A percentile compares a stretch with the other conserved stretches of the same genome.
phyloP scores from a whole-genome alignment of 2,113 vertebrate genomes.

The Myxocyprinus asiaticus region DNA sequence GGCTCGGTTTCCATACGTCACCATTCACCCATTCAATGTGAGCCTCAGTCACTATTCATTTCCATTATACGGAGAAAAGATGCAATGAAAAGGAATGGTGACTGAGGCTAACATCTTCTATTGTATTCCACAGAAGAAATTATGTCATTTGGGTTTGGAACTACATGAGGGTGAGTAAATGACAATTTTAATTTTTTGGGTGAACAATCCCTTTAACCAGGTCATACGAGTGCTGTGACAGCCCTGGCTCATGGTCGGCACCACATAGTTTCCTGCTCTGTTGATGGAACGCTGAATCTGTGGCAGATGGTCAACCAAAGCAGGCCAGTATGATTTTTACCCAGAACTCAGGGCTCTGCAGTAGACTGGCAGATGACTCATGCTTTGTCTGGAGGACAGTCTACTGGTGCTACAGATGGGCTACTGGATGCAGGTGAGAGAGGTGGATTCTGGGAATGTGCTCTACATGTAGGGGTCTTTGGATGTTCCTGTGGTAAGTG shows the following conservation, averaged over 20 bases:
- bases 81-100: too few relatives aligned
- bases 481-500: slow-evolving; percentile 62
- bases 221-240: slow-evolving; percentile 67
- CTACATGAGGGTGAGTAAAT: too few relatives aligned
- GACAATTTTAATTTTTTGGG: too few relatives aligned
- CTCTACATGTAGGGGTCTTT: slow-evolving; percentile 60
- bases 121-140: too few relatives aligned
- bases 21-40: background rate
- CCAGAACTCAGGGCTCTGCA: slow-evolving; percentile 42
- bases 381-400: slow-evolving; percentile 65
- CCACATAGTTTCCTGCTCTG: slow-evolving; percentile 60
- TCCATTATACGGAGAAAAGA: too few relatives aligned
- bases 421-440: slow-evolving; percentile 68
- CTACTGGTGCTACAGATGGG: slow-evolving; percentile 67
- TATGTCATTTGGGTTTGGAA: too few relatives aligned
- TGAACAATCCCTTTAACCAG: too few relatives aligned
- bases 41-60: background rate
- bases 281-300: slow-evolving; percentile 68
- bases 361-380: slow-evolving; percentile 53
- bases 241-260: slow-evolving; percentile 63
- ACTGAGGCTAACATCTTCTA: too few relatives aligned
- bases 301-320: slow-evolving; percentile 65
- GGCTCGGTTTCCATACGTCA: background rate
- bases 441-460: slow-evolving; percentile 62
- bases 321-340: slow-evolving; percentile 57